Evolutionary conservation across 2,888 invertebrate species (phyloP), one percentile per base, ranked within the genome.

Genomic region (Tinea pellionella): DNA sequence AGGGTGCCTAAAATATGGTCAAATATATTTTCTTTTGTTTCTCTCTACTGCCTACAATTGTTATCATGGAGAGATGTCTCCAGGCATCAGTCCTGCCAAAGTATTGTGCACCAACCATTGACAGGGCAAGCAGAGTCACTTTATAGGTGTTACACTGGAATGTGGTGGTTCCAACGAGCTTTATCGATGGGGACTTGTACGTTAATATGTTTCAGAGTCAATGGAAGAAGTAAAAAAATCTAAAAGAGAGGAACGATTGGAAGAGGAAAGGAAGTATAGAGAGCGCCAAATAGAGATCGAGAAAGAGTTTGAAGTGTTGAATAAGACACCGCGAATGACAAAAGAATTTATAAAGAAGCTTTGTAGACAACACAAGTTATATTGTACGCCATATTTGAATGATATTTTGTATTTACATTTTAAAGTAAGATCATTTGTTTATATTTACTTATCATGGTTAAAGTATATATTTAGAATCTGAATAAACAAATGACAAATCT

Each of bases 391-490:
- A 0, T 83, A 92, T 66, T 83, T 98, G 9, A 98, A 98, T 77
- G 97, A 98, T 77, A 96, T 97, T 11, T 87, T 98, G 0, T 98
- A 98, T 78, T 88, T 98, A 43, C 98, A 98, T 86, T 98, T 88
- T 92, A 97, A 93, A 94, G 96, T 94, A 78, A 65, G 41, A 15
- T 51, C 1, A 55, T 42, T 30, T n/a, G n/a, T n/a, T n/a, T n/a
- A n/a, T n/a, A n/a, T n/a, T n/a, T n/a, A n/a, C n/a, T n/a, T n/a
- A n/a, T n/a, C n/a, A n/a, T n/a, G n/a, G n/a, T n/a, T n/a, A n/a
- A n/a, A n/a, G n/a, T n/a, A n/a, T n/a, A n/a, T n/a, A n/a, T n/a
- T n/a, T n/a, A n/a, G n/a, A n/a, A n/a, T n/a, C n/a, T n/a, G n/a
- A n/a, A n/a, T n/a, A n/a, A n/a, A n/a, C n/a, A n/a, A n/a, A n/a